Conservation (phyloP, 2,888 invertebrate species). For the Emesis furor region DNA sequence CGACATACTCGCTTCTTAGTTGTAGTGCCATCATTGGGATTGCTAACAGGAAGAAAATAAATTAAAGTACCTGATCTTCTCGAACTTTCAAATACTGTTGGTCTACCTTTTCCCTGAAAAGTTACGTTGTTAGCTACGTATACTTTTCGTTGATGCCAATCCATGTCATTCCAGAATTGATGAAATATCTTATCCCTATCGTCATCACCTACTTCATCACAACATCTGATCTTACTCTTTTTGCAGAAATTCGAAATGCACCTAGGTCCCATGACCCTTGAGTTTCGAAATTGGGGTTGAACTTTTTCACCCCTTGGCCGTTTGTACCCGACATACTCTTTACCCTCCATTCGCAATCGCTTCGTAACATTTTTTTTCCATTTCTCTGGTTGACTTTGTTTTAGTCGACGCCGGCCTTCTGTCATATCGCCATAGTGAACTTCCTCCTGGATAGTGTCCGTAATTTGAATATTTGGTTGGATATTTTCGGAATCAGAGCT, state of each 20-base stretch:
- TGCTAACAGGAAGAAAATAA: slow-evolving; percentile 31
- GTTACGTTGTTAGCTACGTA: slow-evolving; percentile 5
- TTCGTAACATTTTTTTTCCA: too few species aligned
- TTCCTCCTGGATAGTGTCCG: too few species aligned
- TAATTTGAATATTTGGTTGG: too few species aligned
- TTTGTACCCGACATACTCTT: not conserved
- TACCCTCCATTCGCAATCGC: too few species aligned
- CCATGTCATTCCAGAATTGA: slow-evolving; percentile 16
- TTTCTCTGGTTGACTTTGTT: too few species aligned
- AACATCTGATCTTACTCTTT: not conserved
- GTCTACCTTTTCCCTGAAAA: slow-evolving; percentile 7
- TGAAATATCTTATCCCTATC: slow-evolving; percentile 9
- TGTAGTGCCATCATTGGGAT: slow-evolving; percentile 16
- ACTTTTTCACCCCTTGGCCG: slow-evolving; percentile 6
- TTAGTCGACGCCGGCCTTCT: too few species aligned
- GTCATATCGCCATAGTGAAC: too few species aligned
- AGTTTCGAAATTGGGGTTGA: slow-evolving; percentile 9
- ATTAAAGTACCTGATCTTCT: slow-evolving; percentile 25
- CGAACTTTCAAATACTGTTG: slow-evolving; percentile 26
- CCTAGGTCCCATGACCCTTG: not conserved
- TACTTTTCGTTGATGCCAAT: slow-evolving; percentile 17
- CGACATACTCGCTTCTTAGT: too few species aligned
- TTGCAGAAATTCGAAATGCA: slow-evolving; percentile 8
- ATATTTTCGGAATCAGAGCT: not conserved
- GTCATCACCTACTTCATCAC: not conserved